Evolutionary conservation across 2,888 invertebrate genomes (phyloP).

Genomic region (Belgica antarctica): DNA sequence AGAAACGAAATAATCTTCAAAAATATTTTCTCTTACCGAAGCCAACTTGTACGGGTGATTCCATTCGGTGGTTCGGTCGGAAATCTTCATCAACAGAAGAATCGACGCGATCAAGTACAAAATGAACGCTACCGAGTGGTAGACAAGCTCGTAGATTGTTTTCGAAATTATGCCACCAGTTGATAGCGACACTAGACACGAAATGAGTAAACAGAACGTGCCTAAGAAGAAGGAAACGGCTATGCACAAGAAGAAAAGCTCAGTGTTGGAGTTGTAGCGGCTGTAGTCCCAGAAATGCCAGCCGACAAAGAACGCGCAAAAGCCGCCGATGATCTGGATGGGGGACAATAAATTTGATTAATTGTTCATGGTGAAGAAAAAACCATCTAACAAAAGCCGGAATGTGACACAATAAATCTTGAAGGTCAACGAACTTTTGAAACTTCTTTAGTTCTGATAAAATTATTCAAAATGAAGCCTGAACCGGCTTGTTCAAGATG

Average conservation of each 20-base stretch:
- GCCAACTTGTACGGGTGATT: constrained; percentile 68
- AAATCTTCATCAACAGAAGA: constrained; percentile 65
- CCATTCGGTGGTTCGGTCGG: constrained; percentile 56
- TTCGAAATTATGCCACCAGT: constrained; percentile 81
- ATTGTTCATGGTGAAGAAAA: background rate
- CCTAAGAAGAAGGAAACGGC: constrained; percentile 75
- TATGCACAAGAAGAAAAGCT: constrained; percentile 71
- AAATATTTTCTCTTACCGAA: constrained; percentile 57
- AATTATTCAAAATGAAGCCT: no score
- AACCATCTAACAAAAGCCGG: no score
- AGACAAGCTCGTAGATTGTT: constrained; percentile 76
- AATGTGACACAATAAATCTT: no score
- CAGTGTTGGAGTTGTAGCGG: constrained; percentile 54
- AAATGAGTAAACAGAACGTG: constrained; percentile 70
- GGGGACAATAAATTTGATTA: background rate
- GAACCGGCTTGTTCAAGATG: no score
- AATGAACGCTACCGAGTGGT: constrained; percentile 72
- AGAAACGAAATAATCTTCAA: constrained; percentile 42
- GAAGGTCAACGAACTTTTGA: no score
- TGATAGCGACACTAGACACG: constrained; percentile 74
- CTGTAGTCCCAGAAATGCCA: constrained; percentile 58
- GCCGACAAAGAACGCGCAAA: constrained; percentile 57
- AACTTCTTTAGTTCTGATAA: no score
- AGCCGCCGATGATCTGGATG: background rate
- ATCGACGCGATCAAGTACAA: constrained; percentile 70